Percentiles rank a stretch among this genome's conserved stretches.
phyloP scores from a whole-genome alignment of 2,797 vertebrate genomes.

The Coregonus suidteri region DNA sequence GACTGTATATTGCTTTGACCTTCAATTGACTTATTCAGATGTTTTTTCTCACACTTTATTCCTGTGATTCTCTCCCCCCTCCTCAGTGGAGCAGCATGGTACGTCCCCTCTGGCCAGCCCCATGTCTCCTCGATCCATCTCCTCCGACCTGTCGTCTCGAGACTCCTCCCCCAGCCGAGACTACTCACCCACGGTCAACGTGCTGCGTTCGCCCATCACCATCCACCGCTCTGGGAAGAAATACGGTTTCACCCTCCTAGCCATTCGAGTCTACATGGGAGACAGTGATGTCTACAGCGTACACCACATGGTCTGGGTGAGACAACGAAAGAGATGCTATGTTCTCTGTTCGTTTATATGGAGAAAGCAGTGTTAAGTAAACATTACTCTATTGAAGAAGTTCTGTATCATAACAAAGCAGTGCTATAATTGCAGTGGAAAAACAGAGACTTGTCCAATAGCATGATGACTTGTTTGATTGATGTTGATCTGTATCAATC shows the following conservation, averaged over 20 bases:
- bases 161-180: slow-evolving; percentile 90
- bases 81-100: slow-evolving; percentile 84
- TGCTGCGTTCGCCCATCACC: slow-evolving; percentile 85
- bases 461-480: slow-evolving; percentile 7
- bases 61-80: neutral
- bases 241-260: slow-evolving; percentile 88
- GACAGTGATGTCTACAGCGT: slow-evolving; percentile 92
- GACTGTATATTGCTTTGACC: neutral
- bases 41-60: neutral
- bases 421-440: neutral
- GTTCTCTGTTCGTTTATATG: neutral
- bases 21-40: neutral
- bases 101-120: slow-evolving; percentile 88
- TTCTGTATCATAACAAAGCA: neutral
- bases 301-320: slow-evolving; percentile 92
- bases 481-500: slow-evolving; percentile 17
- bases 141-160: slow-evolving; percentile 88
- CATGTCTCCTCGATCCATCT: slow-evolving; percentile 89
- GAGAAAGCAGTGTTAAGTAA: neutral
- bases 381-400: neutral
- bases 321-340: slow-evolving; percentile 36
- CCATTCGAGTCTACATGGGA: slow-evolving; percentile 91
- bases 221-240: slow-evolving; percentile 91
- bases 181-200: slow-evolving; percentile 83
- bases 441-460: neutral